phyloP scores from a whole-genome alignment of 2,113 vertebrate genomes.

The Toxostoma redivivum region DNA sequence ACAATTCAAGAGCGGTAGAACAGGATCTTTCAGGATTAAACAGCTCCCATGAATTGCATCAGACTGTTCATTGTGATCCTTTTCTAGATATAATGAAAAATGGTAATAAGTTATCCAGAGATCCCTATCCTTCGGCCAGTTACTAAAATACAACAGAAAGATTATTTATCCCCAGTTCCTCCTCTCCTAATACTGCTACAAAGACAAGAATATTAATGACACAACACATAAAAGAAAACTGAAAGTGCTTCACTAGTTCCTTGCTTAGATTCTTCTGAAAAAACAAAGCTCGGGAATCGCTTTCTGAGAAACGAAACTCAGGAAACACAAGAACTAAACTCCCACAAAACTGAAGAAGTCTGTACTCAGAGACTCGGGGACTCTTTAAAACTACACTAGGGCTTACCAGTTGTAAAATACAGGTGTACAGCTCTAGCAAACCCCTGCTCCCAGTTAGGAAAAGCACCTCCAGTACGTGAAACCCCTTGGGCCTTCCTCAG shows the following conservation, averaged over 20 bases:
- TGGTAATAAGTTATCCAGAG: neutral
- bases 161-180: neutral
- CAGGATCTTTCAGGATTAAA: neutral
- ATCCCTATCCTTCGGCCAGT: neutral
- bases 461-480: rapidly evolving
- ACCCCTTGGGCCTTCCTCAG: neutral
- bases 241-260: neutral
- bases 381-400: neutral
- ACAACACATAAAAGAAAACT: neutral
- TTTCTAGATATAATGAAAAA: neutral
- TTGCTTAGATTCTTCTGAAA: neutral
- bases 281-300: neutral
- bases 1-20: neutral
- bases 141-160: neutral
- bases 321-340: neutral
- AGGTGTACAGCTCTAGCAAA: neutral
- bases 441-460: neutral
- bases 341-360: neutral
- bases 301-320: neutral
- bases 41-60: neutral
- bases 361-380: rapidly evolving
- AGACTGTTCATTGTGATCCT: neutral
- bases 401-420: neutral
- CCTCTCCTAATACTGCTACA: neutral
- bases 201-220: neutral